phyloP scores from a whole-genome alignment of 2,888 invertebrate genomes.

The Ophion ventricosus region DNA sequence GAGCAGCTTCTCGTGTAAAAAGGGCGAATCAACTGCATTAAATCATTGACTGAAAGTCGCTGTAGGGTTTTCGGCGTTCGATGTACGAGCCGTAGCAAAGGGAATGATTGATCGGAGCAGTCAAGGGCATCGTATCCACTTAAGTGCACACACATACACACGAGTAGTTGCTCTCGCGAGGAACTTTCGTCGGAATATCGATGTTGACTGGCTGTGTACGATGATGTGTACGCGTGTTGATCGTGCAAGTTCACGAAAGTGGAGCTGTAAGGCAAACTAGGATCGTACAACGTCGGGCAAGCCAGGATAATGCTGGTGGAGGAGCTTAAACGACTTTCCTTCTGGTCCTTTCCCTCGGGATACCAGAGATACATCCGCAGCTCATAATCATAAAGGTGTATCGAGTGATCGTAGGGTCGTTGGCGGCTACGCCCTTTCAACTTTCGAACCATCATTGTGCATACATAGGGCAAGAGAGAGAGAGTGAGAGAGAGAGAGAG shows the following conservation, averaged over 20 bases:
- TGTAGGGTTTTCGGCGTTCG: background rate
- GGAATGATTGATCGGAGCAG: slow-evolving; percentile 54
- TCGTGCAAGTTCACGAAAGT: slow-evolving; percentile 4
- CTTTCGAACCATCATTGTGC: background rate
- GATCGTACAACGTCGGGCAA: slow-evolving; percentile 38
- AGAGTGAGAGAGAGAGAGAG: background rate
- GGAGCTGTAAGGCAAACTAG: slow-evolving; percentile 30
- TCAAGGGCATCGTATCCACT: slow-evolving; percentile 41
- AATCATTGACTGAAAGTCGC: background rate
- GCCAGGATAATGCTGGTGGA: slow-evolving; percentile 34
- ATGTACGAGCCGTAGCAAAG: slow-evolving; percentile 23
- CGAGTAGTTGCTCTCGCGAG: background rate
- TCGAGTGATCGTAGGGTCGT: background rate
- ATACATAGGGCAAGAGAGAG: background rate
- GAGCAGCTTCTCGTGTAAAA: background rate
- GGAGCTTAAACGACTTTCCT: slow-evolving; percentile 53
- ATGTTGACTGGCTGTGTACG: background rate
- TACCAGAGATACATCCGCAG: background rate
- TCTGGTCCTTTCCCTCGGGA: slow-evolving; percentile 42
- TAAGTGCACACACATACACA: background rate
- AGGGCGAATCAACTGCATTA: background rate
- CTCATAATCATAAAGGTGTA: slow-evolving; percentile 13
- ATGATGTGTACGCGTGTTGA: background rate
- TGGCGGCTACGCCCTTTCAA: background rate
- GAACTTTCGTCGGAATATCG: slow-evolving; percentile 36